Base-by-base conservation (phyloP, 1,140 invertebrate species). In the Contarinia nasturtii region DNA sequence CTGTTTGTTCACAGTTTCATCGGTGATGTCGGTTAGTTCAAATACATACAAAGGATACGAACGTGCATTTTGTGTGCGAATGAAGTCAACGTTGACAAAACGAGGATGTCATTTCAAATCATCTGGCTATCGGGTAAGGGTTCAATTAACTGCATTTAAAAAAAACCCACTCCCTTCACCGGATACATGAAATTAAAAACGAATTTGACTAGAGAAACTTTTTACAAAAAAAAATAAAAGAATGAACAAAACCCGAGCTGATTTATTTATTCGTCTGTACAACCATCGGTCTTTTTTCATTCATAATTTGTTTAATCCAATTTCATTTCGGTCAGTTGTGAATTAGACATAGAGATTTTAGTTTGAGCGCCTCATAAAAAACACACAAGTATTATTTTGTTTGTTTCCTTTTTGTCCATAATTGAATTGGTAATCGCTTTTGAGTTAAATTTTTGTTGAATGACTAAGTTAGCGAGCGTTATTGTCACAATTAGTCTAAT, bases 11-110 rank as follows among this genome's bases (percentile, higher is more conserved):
- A 45, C 72, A 90, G 80, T 91, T 59, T 86, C 87, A 18, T 79
- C 85, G 46, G 72, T 82, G 53, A 95, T 95, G 91, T 77, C 77
- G 14, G 58, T 89, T 48, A 75, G 74, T 34, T 74, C 76, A 2
- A 79, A 73, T 41, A 71, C 76, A 45, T 89, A 82, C 65, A 82
- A 87, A 62, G 87, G 89, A 7, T 79, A 85, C 61, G 88, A 94
- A 54, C 67, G 91, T 55, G 86, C 89, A 2, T 96, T 96, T 68
- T 96, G 91, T 66, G 75, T 97, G 11, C 74, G 93, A 50, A 97
- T 98, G 92, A 96, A 97, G 60, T 96, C 92, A 18, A 96, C 93
- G 0, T 70, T 97, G 19, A 96, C 92, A 15, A 98, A 97, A 69
- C 70, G 92, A 58, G 93, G 92, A 11, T 96, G 93, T 59, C 93